phyloP scores from a whole-genome alignment of 2,888 invertebrate species.

The Poecilobothrus nobilitatus region DNA sequence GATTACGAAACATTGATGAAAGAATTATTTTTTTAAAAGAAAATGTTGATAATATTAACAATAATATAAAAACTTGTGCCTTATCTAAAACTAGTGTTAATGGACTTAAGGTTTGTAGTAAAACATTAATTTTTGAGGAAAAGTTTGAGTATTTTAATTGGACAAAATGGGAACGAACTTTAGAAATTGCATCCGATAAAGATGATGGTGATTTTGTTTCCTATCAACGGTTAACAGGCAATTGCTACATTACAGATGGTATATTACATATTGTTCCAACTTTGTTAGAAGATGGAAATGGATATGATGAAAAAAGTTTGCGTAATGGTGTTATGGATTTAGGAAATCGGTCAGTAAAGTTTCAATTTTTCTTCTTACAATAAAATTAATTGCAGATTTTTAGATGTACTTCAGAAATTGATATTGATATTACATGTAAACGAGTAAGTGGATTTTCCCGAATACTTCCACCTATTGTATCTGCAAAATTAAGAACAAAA shows the following conservation, averaged over 20 bases:
- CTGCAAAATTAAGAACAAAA: constrained; percentile 56
- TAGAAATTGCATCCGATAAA: constrained; percentile 48
- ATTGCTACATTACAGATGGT: constrained; percentile 35
- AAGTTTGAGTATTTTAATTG: constrained; percentile 48
- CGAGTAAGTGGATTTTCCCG: constrained; percentile 31
- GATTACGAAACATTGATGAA: not conserved
- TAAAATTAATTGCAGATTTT: not conserved
- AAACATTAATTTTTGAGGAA: constrained; percentile 54
- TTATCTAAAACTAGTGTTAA: constrained; percentile 1
- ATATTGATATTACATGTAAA: constrained; percentile 39
- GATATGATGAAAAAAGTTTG: constrained; percentile 28
- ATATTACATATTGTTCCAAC: constrained; percentile 41
- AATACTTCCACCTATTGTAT: constrained; percentile 61
- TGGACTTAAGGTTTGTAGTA: constrained; percentile 41
- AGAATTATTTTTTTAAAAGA: not conserved
- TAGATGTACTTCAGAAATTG: constrained; percentile 49
- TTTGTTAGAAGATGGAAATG: constrained; percentile 29
- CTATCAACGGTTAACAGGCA: constrained; percentile 38
- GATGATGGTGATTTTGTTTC: constrained; percentile 47
- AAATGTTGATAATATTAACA: not conserved
- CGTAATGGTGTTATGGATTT: constrained; percentile 38
- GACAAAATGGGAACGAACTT: constrained; percentile 51
- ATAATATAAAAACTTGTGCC: not conserved
- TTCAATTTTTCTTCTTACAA: not conserved
- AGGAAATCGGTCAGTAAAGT: constrained; percentile 32